Evolutionary conservation across 2,113 vertebrate species (phyloP).

Genomic region (Psammodynastes pulverulentus): DNA sequence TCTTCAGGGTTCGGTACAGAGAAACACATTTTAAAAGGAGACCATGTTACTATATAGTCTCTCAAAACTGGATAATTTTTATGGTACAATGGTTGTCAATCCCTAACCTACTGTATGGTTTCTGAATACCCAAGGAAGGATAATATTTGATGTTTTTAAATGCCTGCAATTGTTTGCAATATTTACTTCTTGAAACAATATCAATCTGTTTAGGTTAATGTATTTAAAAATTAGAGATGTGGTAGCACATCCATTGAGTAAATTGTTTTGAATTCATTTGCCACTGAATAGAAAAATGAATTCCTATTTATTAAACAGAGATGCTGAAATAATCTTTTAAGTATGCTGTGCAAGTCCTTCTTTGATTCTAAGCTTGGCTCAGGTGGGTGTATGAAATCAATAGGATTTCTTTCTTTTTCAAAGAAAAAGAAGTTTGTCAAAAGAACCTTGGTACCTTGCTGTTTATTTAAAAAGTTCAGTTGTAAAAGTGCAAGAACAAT

Average conservation of each 20-base stretch:
- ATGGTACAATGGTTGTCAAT: not conserved
- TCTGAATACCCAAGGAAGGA: not conserved
- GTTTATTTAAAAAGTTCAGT: not conserved
- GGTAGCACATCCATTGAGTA: not conserved
- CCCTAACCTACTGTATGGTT: not conserved
- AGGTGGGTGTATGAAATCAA: no score
- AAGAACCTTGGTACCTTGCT: not conserved
- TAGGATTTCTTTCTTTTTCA: not conserved
- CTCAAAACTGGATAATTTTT: not conserved
- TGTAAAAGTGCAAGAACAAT: not conserved
- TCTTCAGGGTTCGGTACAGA: slow-evolving; percentile 5
- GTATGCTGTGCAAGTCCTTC: not conserved
- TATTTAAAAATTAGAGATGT: not conserved
- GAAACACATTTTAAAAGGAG: not conserved
- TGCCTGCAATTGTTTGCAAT: not conserved
- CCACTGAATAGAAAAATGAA: not conserved
- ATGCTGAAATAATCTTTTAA: not conserved
- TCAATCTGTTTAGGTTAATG: not conserved
- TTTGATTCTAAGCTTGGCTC: no score
- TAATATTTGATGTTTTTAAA: not conserved
- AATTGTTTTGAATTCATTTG: not conserved
- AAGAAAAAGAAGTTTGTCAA: not conserved
- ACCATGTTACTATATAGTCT: not conserved
- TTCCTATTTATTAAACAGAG: no score
- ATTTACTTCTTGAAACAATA: not conserved